Conservation (phyloP, 1,140 invertebrate species). For the Physella acuta region DNA sequence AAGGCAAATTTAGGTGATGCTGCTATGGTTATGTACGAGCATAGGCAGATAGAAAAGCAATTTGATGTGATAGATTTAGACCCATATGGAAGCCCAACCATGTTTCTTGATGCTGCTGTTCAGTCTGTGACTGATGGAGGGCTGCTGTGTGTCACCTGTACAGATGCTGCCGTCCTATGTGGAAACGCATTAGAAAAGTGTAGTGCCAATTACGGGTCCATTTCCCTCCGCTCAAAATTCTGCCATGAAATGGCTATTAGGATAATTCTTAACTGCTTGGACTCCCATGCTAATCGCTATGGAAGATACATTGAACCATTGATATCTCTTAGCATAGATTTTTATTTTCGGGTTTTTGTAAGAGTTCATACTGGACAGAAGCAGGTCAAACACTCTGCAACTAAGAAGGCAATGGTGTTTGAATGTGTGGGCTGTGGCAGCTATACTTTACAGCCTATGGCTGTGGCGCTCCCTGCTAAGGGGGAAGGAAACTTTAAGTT, state of each 20-base stretch:
- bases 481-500: slow-evolving; percentile 64
- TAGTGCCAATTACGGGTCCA: slow-evolving; percentile 89
- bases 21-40: slow-evolving; percentile 65
- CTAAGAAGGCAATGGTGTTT: slow-evolving; percentile 82
- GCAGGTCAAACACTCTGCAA: slow-evolving; percentile 76
- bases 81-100: slow-evolving; percentile 93
- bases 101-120: slow-evolving; percentile 90
- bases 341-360: slow-evolving; percentile 95
- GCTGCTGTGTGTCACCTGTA: slow-evolving; percentile 89
- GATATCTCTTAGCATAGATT: slow-evolving; percentile 90
- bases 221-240: slow-evolving; percentile 81
- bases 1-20: slow-evolving; percentile 62
- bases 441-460: slow-evolving; percentile 75
- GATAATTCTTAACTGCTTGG: slow-evolving; percentile 87
- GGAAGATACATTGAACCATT: slow-evolving; percentile 90
- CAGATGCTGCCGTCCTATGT: slow-evolving; percentile 95
- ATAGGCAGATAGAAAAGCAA: slow-evolving; percentile 67
- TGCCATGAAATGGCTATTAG: slow-evolving; percentile 97
- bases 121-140: slow-evolving; percentile 63
- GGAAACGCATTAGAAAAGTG: slow-evolving; percentile 94
- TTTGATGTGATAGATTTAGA: slow-evolving; percentile 95
- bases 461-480: slow-evolving; percentile 60
- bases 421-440: slow-evolving; percentile 86
- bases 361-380: slow-evolving; percentile 76
- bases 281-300: slow-evolving; percentile 88